phyloP scores from a whole-genome alignment of 2,797 vertebrate genomes.

The Notoglanidium macrostoma region DNA sequence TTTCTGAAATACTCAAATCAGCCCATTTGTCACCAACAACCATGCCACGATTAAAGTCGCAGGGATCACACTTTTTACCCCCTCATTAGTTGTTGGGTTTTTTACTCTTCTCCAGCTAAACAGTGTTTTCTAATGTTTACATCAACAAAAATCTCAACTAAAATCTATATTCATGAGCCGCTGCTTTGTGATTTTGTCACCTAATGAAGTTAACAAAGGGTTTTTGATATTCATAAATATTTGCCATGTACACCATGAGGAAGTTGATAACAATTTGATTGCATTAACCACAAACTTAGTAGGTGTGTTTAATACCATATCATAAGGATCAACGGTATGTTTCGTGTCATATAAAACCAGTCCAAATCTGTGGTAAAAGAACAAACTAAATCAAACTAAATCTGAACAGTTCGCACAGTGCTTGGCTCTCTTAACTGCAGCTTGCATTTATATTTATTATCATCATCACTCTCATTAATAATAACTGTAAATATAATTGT shows the following conservation, averaged over 20 bases:
- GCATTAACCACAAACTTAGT: not conserved
- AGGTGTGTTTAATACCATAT: not conserved
- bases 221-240: not conserved
- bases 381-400: not conserved
- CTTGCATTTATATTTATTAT: not conserved
- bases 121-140: no score
- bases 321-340: not conserved
- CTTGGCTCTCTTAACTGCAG: not conserved
- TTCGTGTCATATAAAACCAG: not conserved
- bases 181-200: no score
- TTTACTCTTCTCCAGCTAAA: no score
- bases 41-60: no score
- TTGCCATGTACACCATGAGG: not conserved
- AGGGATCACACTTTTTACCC: no score
- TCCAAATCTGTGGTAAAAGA: not conserved
- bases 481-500: not conserved
- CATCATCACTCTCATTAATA: not conserved
- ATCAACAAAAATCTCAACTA: no score
- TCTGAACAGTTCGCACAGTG: not conserved
- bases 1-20: no score
- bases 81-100: no score
- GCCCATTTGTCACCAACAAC: no score
- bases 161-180: no score
- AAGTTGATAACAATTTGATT: not conserved
- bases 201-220: not conserved